Evolutionary conservation across 2,797 vertebrate species (phyloP).

Genomic region (Takifugu ocellatus): DNA sequence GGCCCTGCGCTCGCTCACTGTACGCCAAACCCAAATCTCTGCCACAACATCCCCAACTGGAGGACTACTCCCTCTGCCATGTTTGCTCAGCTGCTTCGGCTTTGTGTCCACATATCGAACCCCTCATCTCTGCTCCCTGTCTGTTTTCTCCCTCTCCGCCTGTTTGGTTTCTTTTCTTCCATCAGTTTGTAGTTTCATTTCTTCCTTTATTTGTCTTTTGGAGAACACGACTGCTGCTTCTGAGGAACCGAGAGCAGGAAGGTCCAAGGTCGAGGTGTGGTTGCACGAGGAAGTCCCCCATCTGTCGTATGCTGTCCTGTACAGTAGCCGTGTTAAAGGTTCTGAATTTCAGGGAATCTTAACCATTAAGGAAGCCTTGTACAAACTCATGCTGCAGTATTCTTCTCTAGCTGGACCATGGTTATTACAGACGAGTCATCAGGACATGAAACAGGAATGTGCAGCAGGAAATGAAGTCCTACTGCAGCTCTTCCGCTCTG

Average conservation of each 20-base stretch:
- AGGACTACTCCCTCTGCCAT: slow-evolving; percentile 67
- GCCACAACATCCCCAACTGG: slow-evolving; percentile 62
- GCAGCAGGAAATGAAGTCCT: too few relatives aligned
- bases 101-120: slow-evolving; percentile 62
- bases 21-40: slow-evolving; percentile 55
- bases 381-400: too few relatives aligned
- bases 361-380: too few relatives aligned
- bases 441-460: too few relatives aligned
- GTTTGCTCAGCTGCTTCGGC: slow-evolving; percentile 77
- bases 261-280: slow-evolving; percentile 50
- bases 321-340: slow-evolving; percentile 56
- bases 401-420: too few relatives aligned
- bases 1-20: slow-evolving; percentile 50
- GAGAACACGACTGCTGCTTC: slow-evolving; percentile 35
- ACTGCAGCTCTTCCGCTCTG: neutral
- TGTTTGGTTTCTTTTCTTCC: slow-evolving; percentile 69
- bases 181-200: slow-evolving; percentile 63
- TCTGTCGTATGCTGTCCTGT: slow-evolving; percentile 53
- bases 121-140: slow-evolving; percentile 51
- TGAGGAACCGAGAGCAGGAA: slow-evolving; percentile 33
- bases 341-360: slow-evolving; percentile 40
- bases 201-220: slow-evolving; percentile 58
- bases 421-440: too few relatives aligned
- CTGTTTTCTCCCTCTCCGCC: slow-evolving; percentile 64
- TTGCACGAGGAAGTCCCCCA: slow-evolving; percentile 62